Evolutionary conservation across 1,140 invertebrate genomes (phyloP).

Genomic region (Cephus cinctus): DNA sequence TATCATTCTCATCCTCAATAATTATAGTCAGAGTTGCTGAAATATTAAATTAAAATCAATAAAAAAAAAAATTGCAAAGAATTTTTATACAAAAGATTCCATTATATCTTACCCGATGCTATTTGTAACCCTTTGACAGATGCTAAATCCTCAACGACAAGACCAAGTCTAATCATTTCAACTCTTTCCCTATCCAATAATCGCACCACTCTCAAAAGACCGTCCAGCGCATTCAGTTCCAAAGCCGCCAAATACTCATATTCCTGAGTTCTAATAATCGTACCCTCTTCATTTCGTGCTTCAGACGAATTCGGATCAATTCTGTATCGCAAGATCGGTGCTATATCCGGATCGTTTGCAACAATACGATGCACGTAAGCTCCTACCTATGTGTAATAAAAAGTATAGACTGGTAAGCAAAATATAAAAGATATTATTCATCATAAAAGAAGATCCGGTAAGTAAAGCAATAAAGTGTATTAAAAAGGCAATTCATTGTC

Average conservation of each 20-base stretch:
- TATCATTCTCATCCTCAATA: conserved; percentile 88
- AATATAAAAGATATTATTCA: conserved; percentile 9
- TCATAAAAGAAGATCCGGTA: too few relatives aligned
- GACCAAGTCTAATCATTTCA: conserved; percentile 72
- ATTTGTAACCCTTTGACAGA: conserved; percentile 73
- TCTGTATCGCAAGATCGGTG: conserved; percentile 72
- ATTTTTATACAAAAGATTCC: conserved; percentile 11
- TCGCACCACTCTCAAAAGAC: conserved; percentile 65
- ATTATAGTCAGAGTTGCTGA: conserved; percentile 71
- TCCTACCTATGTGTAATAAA: conserved; percentile 60
- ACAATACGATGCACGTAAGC: conserved; percentile 66
- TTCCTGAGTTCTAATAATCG: conserved; percentile 66
- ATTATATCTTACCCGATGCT: conserved; percentile 60
- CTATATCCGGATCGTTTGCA: conserved; percentile 79
- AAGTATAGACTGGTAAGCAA: neutral
- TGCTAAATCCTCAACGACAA: conserved; percentile 83
- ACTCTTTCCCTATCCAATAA: conserved; percentile 81
- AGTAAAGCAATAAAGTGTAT: conserved; percentile 11
- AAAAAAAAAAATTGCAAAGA: conserved; percentile 11
- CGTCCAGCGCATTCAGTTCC: conserved; percentile 74
- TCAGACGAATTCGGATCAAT: conserved; percentile 70
- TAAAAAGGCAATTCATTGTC: neutral
- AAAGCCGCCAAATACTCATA: conserved; percentile 72
- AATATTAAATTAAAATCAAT: conserved; percentile 30
- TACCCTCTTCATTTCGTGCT: conserved; percentile 79